Evolutionary conservation across 1,140 invertebrate species (phyloP).

Genomic region (Sminthurides bifidus): DNA sequence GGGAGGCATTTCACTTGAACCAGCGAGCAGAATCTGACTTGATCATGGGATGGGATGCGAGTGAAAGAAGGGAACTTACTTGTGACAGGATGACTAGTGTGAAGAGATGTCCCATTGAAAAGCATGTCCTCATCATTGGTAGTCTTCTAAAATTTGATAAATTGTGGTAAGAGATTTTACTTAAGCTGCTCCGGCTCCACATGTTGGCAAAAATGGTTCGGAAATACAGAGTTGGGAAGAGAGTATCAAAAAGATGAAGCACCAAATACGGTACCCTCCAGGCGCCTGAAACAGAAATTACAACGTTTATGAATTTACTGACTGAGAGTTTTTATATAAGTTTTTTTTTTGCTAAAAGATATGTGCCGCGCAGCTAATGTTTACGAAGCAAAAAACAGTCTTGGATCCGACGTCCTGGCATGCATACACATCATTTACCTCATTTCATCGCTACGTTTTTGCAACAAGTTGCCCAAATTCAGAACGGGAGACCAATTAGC

Average conservation of each 20-base stretch:
- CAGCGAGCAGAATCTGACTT: too few relatives aligned
- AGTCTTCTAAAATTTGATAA: not conserved
- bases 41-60: too few relatives aligned
- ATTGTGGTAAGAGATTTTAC: not conserved
- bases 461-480: too few relatives aligned
- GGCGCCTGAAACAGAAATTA: not conserved
- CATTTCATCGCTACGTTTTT: too few relatives aligned
- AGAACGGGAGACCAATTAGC: too few relatives aligned
- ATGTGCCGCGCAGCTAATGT: too few relatives aligned
- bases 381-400: too few relatives aligned
- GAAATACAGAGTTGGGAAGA: not conserved
- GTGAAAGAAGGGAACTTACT: not conserved
- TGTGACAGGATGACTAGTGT: slow-evolving; percentile 9
- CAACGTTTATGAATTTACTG: not conserved
- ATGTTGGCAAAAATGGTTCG: slow-evolving; percentile 14
- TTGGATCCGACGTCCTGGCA: too few relatives aligned
- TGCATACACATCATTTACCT: too few relatives aligned
- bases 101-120: not conserved
- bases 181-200: slow-evolving; percentile 5
- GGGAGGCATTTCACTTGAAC: not conserved
- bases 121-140: not conserved
- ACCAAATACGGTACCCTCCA: not conserved
- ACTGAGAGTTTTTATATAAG: too few relatives aligned
- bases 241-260: slow-evolving; percentile 2
- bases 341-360: too few relatives aligned